These are phyloP conservation scores for Gymnorhina tibicen DNA, from an alignment of 2,113 vertebrate species.

Conservation along the genomic window DNA sequence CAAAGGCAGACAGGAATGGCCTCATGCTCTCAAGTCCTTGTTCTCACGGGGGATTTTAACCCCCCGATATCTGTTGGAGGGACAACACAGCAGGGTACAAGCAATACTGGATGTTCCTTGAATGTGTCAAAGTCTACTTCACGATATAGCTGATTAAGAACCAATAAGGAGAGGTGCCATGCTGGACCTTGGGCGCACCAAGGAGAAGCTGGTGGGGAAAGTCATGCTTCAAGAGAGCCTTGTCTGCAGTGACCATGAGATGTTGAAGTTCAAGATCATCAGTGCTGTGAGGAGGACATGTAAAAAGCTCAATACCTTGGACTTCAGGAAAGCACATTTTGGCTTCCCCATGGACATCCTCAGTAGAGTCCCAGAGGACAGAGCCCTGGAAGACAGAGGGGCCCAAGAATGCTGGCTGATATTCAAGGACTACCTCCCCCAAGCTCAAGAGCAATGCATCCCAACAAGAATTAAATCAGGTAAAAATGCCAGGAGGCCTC, in stretches of 20 bases:
- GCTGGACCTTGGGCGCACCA: not conserved
- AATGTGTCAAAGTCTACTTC: not conserved
- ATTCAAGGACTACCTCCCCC: not conserved
- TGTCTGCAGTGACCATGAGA: not conserved
- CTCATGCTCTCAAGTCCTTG: not conserved
- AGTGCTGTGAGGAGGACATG: not conserved
- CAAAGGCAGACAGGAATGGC: not conserved
- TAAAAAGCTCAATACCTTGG: not conserved
- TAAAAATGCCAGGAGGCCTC: not conserved
- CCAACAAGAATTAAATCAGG: not conserved
- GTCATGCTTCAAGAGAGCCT: not conserved
- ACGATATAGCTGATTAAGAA: no score
- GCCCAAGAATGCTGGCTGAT: not conserved
- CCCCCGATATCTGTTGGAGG: not conserved
- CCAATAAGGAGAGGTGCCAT: not conserved
- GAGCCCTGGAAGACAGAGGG: not conserved
- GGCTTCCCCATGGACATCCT: accelerated
- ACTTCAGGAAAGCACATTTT: not conserved
- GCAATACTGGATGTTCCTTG: not conserved
- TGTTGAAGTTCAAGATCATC: not conserved
- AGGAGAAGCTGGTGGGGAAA: not conserved
- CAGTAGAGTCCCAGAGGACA: not conserved
- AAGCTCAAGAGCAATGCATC: not conserved
- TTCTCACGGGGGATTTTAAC: not conserved
- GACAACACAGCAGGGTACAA: not conserved